Evolutionary conservation across 2,888 invertebrate species (phyloP).

Genomic region (Lithophane semibrunnea): DNA sequence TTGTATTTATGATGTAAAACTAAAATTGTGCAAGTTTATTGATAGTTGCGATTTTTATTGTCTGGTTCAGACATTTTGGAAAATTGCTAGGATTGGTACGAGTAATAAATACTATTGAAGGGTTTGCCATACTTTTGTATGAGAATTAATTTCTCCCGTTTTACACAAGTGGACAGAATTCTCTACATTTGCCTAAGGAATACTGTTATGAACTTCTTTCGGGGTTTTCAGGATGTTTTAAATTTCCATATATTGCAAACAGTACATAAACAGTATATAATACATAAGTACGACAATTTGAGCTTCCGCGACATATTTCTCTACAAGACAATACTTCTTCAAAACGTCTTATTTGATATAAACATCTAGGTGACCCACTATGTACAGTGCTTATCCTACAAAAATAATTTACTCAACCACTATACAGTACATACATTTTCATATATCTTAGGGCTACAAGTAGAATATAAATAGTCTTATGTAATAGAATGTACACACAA

Average conservation of each 20-base stretch:
- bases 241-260: neutral
- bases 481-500: constrained; percentile 76
- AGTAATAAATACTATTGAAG: no score
- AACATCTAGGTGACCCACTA: constrained; percentile 86
- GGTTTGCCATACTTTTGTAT: neutral
- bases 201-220: neutral
- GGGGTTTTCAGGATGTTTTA: no score
- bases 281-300: constrained; percentile 66
- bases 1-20: constrained; percentile 48
- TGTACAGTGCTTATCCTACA: constrained; percentile 89
- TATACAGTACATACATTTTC: constrained; percentile 87
- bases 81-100: neutral
- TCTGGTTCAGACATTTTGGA: neutral
- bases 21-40: constrained; percentile 37
- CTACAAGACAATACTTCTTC: constrained; percentile 79
- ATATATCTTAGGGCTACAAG: constrained; percentile 73
- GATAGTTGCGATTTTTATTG: constrained; percentile 3
- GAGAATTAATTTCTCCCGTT: neutral
- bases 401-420: constrained; percentile 89
- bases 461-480: constrained; percentile 84
- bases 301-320: constrained; percentile 75
- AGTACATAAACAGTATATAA: neutral
- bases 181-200: neutral
- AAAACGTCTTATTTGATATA: constrained; percentile 81
- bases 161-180: neutral